These are phyloP conservation scores for Stegodyphus mimosarum DNA, from an alignment of 1,140 invertebrate genomes.

Conservation along the genomic window DNA sequence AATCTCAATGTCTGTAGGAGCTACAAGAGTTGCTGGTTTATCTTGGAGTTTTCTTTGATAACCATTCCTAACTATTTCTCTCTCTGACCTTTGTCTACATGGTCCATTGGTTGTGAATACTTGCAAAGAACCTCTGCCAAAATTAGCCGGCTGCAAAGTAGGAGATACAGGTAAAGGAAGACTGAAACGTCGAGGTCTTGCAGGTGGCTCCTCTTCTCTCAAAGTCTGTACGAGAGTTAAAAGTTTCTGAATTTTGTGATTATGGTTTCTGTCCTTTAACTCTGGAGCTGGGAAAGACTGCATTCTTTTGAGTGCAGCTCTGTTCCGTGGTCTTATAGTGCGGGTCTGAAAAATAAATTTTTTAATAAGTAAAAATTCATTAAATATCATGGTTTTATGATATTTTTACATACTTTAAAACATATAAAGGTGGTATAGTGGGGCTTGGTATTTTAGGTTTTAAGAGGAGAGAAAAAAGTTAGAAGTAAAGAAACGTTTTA, in stretches of 20 bases:
- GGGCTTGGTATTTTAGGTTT: too few species aligned
- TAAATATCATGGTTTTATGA: too few species aligned
- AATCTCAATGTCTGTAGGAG: conserved; percentile 6
- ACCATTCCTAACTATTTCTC: conserved; percentile 9
- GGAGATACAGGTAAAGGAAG: conserved; percentile 27
- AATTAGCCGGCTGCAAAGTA: conserved; percentile 10
- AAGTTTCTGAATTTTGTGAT: conserved; percentile 54
- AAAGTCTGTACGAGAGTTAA: conserved; percentile 34
- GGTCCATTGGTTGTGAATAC: conserved; percentile 1
- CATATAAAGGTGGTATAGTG: too few species aligned
- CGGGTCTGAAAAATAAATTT: conserved; percentile 26
- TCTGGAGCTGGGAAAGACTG: conserved; percentile 59
- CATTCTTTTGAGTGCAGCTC: conserved; percentile 38
- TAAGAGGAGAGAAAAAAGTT: too few species aligned
- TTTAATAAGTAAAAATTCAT: not conserved
- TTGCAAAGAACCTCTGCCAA: conserved; percentile 42
- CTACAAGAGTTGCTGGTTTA: not conserved
- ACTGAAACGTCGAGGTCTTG: conserved; percentile 16
- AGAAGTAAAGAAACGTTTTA: too few species aligned
- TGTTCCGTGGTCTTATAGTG: conserved; percentile 8
- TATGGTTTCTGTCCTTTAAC: conserved; percentile 54
- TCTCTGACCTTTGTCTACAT: not conserved
- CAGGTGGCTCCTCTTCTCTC: conserved; percentile 25
- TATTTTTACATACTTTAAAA: too few species aligned
- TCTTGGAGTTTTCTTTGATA: not conserved